These are phyloP conservation scores for Anthonomus grandis DNA, from an alignment of 1,140 invertebrate species.

Conservation along the genomic window DNA sequence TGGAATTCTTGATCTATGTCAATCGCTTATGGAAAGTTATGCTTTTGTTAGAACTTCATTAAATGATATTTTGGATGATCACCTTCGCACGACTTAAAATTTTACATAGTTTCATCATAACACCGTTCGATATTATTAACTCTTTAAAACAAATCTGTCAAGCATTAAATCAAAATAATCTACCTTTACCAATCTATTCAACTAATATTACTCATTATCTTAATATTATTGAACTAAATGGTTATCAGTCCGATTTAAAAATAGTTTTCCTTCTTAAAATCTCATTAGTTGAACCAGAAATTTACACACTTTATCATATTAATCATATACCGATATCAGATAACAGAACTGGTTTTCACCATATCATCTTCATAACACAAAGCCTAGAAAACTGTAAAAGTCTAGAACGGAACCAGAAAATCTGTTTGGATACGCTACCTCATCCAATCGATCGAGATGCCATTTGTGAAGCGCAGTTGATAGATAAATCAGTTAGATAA, in stretches of 20 bases:
- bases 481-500: neutral
- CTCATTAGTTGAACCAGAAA: neutral
- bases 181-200: no score
- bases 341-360: no score
- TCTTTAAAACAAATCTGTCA: no score
- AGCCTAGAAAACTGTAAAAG: neutral
- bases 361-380: no score
- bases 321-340: no score
- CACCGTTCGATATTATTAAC: no score
- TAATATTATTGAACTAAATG: neutral
- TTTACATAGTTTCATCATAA: neutral
- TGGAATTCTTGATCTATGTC: no score
- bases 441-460: constrained; percentile 5
- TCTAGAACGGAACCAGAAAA: neutral
- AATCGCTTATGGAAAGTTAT: no score
- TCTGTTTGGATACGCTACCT: neutral
- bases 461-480: constrained; percentile 2
- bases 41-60: no score
- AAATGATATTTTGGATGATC: neutral
- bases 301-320: neutral
- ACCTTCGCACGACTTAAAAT: no score
- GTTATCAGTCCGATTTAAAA: neutral
- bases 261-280: neutral
- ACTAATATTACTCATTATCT: no score
- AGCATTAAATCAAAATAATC: no score